Conservation (phyloP, 2,797 vertebrate species). For the Alauda arvensis region DNA sequence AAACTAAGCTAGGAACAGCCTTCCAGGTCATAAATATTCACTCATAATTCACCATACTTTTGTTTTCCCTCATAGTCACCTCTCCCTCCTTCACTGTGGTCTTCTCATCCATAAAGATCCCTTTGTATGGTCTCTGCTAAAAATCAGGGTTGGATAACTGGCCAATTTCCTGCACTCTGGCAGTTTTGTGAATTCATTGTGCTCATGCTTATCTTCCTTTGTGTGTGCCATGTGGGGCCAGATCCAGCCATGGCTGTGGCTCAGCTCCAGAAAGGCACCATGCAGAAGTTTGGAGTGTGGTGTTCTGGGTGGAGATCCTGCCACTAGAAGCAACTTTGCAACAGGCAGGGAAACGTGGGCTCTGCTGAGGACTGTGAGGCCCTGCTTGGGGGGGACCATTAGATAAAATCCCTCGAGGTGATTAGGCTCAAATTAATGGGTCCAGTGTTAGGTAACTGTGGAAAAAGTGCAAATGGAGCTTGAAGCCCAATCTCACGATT, state of each 20-base stretch:
- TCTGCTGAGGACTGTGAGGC: not conserved
- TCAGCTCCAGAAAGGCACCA: not conserved
- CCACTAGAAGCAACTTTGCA: not conserved
- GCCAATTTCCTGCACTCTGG: not conserved
- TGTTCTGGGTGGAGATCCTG: not conserved
- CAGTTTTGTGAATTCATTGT: not conserved
- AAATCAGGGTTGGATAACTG: not conserved
- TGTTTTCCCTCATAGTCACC: not conserved
- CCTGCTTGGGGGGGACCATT: not conserved
- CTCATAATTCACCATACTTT: not conserved
- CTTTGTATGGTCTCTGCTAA: not conserved
- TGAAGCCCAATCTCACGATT: not conserved
- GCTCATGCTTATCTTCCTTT: not conserved
- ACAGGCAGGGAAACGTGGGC: not conserved
- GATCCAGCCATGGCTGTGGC: not conserved
- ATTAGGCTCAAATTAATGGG: not conserved
- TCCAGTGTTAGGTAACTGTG: not conserved
- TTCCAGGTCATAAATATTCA: not conserved
- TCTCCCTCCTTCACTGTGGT: not conserved
- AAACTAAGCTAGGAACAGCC: not conserved
- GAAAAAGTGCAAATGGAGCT: not conserved
- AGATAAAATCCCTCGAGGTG: not conserved
- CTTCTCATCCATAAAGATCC: conserved; percentile 13
- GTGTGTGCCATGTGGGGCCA: not conserved
- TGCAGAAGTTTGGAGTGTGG: not conserved